Evolutionary conservation across 2,113 vertebrate genomes (phyloP).

Genomic region (Phylloscopus trochiloides): DNA sequence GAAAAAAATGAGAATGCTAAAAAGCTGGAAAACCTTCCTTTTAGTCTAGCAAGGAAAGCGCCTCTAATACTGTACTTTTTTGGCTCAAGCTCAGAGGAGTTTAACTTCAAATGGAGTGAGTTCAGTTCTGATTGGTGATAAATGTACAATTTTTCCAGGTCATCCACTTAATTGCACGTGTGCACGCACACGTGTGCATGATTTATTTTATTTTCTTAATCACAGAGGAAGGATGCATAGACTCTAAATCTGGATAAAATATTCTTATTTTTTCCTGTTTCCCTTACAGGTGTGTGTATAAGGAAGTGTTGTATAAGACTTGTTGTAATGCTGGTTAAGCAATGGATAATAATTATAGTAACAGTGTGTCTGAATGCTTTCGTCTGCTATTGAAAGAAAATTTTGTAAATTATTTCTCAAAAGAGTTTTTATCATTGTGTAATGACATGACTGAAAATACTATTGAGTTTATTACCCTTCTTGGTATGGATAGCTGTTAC

Average conservation of each 20-base stretch:
- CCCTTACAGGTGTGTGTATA: slow-evolving; percentile 13
- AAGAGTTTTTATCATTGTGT: not conserved
- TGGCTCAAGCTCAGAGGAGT: not conserved
- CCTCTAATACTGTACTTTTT: not conserved
- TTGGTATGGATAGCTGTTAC: not conserved
- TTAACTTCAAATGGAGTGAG: not conserved
- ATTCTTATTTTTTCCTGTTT: slow-evolving; percentile 51
- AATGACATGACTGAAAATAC: not conserved
- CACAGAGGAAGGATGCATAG: slow-evolving; percentile 10
- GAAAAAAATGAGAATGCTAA: not conserved
- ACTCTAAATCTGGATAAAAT: slow-evolving; percentile 3
- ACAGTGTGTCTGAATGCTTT: not conserved
- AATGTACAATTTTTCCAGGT: not conserved
- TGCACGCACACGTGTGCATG: not conserved
- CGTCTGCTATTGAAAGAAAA: not conserved
- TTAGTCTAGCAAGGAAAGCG: not conserved
- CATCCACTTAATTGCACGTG: not conserved
- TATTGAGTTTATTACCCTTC: not conserved
- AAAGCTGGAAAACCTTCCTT: not conserved
- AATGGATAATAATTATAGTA: not conserved
- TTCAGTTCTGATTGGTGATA: not conserved
- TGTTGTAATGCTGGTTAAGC: not conserved
- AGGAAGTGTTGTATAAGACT: not conserved
- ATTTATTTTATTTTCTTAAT: slow-evolving; percentile 16
- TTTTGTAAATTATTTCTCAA: not conserved